Conservation (phyloP, 1,140 invertebrate species). For the Ephestia elutella region DNA sequence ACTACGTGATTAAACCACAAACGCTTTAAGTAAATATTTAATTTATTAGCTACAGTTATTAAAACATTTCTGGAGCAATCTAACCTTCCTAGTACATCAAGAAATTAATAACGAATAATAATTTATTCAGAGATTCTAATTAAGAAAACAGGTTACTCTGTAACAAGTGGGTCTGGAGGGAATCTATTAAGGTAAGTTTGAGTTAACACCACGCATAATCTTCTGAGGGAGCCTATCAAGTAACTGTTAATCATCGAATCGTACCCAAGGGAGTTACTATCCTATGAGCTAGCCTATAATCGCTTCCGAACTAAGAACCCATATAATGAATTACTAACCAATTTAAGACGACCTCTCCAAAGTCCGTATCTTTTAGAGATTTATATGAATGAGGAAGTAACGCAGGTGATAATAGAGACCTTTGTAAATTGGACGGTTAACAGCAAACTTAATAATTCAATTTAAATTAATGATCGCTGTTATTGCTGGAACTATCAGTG, state of each 20-base stretch:
- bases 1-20: not conserved
- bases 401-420: conserved; percentile 1
- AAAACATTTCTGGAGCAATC: not conserved
- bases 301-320: conserved; percentile 23
- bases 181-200: conserved; percentile 21
- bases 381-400: not conserved
- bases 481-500: conserved; percentile 33
- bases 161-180: conserved; percentile 9
- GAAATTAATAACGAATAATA: not conserved
- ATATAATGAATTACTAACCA: conserved; percentile 16
- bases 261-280: conserved; percentile 21
- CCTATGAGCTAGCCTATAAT: conserved; percentile 21
- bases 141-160: not conserved
- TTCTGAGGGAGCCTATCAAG: conserved; percentile 16
- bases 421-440: not conserved
- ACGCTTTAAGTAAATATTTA: not conserved
- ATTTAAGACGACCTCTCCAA: not conserved
- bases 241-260: conserved; percentile 30
- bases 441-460: conserved; percentile 49
- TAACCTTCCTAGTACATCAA: too few relatives aligned
- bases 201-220: conserved; percentile 28
- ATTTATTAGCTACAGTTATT: not conserved
- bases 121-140: not conserved
- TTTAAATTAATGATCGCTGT: conserved; percentile 48
- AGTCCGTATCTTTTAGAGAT: not conserved